phyloP scores from a whole-genome alignment of 2,888 invertebrate genomes.

The Diploptera punctata region DNA sequence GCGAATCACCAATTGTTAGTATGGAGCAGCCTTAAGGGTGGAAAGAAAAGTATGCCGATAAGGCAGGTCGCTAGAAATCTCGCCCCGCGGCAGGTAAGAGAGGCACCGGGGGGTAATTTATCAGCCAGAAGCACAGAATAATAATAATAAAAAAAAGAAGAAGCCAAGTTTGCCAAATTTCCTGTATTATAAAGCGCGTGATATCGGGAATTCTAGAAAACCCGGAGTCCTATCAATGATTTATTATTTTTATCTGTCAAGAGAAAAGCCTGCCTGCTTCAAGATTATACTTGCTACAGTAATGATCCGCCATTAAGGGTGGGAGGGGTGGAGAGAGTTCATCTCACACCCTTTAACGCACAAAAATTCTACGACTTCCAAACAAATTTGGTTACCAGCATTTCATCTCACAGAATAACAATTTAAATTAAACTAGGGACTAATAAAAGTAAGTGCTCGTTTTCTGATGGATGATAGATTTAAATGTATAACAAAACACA shows the following conservation, averaged over 20 bases:
- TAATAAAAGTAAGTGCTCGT: too few relatives aligned
- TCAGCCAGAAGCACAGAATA: slow-evolving; percentile 29
- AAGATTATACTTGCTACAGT: slow-evolving; percentile 30
- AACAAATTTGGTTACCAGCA: too few relatives aligned
- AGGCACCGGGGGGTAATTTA: slow-evolving; percentile 31
- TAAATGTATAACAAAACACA: too few relatives aligned
- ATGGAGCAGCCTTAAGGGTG: not conserved
- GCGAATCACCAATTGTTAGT: not conserved
- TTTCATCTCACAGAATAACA: too few relatives aligned
- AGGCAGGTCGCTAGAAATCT: not conserved
- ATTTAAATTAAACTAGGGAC: too few relatives aligned
- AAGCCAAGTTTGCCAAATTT: slow-evolving; percentile 43
- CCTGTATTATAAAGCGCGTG: slow-evolving; percentile 37
- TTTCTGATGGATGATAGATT: too few relatives aligned
- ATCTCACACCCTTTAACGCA: too few relatives aligned
- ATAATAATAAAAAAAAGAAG: too few relatives aligned
- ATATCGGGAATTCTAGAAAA: slow-evolving; percentile 23
- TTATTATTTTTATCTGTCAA: slow-evolving; percentile 45
- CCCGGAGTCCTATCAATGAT: slow-evolving; percentile 41
- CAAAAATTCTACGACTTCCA: too few relatives aligned
- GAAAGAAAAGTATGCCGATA: not conserved
- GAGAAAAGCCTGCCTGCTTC: slow-evolving; percentile 17
- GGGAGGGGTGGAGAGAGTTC: not conserved
- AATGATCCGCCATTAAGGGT: slow-evolving; percentile 39
- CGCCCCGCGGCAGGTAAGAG: slow-evolving; percentile 2